Conservation (phyloP, 2,888 invertebrate species). For the Andrena minutula region DNA sequence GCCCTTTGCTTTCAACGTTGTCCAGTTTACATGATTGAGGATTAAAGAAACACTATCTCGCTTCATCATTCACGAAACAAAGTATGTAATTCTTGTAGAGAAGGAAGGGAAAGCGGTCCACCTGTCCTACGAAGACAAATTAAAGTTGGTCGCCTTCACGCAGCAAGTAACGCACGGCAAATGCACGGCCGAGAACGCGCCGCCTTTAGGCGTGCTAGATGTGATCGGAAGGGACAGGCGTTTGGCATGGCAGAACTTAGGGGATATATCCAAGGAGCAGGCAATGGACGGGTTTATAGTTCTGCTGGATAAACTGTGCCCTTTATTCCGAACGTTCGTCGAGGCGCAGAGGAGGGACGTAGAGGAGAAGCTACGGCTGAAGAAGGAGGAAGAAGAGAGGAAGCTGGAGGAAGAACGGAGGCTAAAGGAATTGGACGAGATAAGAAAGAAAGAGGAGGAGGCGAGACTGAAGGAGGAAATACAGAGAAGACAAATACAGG, state of each 20-base stretch:
- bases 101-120: slow-evolving; percentile 99
- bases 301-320: slow-evolving; percentile 93
- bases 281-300: slow-evolving; percentile 97
- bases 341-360: slow-evolving; percentile 96
- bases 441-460: slow-evolving; percentile 87
- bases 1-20: not conserved
- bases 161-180: slow-evolving; percentile 96
- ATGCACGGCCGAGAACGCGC: slow-evolving; percentile 89
- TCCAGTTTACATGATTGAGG: not conserved
- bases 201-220: slow-evolving; percentile 96
- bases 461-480: slow-evolving; percentile 88
- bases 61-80: not conserved
- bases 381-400: slow-evolving; percentile 87
- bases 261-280: slow-evolving; percentile 93
- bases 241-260: slow-evolving; percentile 97
- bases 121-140: slow-evolving; percentile 96
- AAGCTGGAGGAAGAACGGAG: slow-evolving; percentile 87
- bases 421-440: slow-evolving; percentile 85
- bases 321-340: slow-evolving; percentile 95
- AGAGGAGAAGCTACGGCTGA: slow-evolving; percentile 91
- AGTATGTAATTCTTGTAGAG: slow-evolving; percentile 87
- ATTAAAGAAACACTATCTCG: not conserved
- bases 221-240: slow-evolving; percentile 97
- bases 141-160: slow-evolving; percentile 95
- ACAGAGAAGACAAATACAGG: slow-evolving; percentile 94